Base-by-base conservation (phyloP, 2,113 vertebrate genomes). In the Cariama cristata region DNA sequence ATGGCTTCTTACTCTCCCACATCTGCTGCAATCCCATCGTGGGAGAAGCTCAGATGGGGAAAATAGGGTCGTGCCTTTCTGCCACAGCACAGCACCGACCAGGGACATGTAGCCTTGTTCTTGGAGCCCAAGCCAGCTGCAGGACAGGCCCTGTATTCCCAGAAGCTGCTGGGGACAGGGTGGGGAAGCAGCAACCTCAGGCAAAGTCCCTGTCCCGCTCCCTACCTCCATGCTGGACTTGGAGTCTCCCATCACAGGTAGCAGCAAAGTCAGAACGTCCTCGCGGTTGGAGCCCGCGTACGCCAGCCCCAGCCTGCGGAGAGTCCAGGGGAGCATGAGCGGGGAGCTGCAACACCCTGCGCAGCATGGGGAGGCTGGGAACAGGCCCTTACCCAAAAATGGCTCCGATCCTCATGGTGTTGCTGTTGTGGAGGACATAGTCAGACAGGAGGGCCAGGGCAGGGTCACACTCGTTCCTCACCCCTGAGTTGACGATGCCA, bases 171-270 rank as follows among this genome's bases (percentile, higher is more conserved):
- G 6, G 19, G 28, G 12, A 67, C 20, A 0, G 0, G 27, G 27
- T 14, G 7, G 21, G 71, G 62, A 90, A 82, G 56, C 27, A 76
- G 28, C 18, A 92, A 60, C 30, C 28, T 19, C 35, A 72, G 15
- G 33, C 3, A 4, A 75, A 67, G 8, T 38, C 32, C 30, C 30
- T 47, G 75, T 22, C 42, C 68, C 3, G 0, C 10, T 32, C 66
- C 97, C 63, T 94, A 99, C 99, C 99, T 99, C 99, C 99, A 99
- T 99, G 97, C 98, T 99, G 95, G 99, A 99, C 96, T 99, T 99
- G 40, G 99, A 99, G 94, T 99, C 99, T 84, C 99, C 99, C 99
- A 99, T 99, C 60, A 99, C 99, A 9, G 99, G 99, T 15, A 99
- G 98, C n/a, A 99, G 98, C 90, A 99, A 97, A 52, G 99, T 99